These are phyloP conservation scores for Pogonognathellus flavescens DNA, from an alignment of 1,140 invertebrate species.

Conservation along the genomic window DNA sequence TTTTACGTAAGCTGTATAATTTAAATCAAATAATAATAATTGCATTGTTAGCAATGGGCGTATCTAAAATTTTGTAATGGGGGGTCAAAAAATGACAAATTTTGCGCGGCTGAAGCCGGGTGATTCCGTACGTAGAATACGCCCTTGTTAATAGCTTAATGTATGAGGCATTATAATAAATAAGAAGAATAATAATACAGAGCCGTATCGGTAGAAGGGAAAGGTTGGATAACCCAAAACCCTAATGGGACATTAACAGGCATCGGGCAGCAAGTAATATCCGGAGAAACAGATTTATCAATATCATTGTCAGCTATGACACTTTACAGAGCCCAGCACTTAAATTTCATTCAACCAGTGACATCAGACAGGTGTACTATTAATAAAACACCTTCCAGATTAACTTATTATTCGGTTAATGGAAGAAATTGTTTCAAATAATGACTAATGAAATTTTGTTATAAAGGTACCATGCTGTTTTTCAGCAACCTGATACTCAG, in stretches of 20 bases:
- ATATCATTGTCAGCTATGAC: background rate
- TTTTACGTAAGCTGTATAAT: constrained; percentile 24
- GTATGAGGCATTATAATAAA: no score
- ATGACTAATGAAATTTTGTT: background rate
- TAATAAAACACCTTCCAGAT: background rate
- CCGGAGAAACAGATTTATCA: background rate
- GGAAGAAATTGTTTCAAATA: background rate
- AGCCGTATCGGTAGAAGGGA: background rate
- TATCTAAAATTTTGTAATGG: no score
- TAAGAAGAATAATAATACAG: background rate
- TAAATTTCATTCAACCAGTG: background rate
- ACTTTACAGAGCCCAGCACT: background rate
- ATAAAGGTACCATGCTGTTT: background rate
- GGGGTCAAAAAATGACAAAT: no score
- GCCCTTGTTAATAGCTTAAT: no score
- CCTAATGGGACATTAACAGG: background rate
- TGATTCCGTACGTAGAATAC: no score
- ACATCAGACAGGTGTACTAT: background rate
- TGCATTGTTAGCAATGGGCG: no score
- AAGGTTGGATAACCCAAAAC: constrained; percentile 3
- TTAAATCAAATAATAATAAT: background rate
- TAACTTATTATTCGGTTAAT: no score
- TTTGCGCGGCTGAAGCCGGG: no score
- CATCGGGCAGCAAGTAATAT: background rate
- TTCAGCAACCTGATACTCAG: background rate